A percentile compares a stretch with the other conserved stretches of the same genome.
phyloP scores from a whole-genome alignment of 2,888 invertebrate genomes.

The Protonemura montana region DNA sequence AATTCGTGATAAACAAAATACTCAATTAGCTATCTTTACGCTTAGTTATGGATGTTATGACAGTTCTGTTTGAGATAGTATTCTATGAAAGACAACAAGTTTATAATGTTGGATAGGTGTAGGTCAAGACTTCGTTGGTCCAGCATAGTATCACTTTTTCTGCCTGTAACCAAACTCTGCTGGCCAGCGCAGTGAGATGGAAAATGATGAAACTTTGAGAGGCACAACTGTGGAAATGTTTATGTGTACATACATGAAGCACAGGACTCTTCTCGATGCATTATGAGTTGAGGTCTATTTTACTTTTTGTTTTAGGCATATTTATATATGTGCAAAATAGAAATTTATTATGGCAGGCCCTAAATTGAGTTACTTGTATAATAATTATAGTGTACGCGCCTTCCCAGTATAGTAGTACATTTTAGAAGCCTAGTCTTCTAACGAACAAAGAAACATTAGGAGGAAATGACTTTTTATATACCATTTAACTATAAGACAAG shows the following conservation, averaged over 20 bases:
- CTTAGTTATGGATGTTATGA: not conserved
- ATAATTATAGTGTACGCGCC: conserved; percentile 8
- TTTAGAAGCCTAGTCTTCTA: not conserved
- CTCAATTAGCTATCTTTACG: not conserved
- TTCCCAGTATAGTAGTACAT: not conserved
- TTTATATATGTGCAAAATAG: not conserved
- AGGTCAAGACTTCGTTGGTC: not conserved
- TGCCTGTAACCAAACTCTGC: not conserved
- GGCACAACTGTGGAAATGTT: not conserved
- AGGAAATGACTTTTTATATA: conserved; percentile 24
- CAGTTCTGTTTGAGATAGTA: not conserved
- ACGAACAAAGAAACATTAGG: not conserved
- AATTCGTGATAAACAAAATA: not conserved
- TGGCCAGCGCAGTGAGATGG: not conserved
- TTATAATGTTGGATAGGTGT: not conserved
- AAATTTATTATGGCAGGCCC: not conserved
- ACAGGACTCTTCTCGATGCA: not conserved
- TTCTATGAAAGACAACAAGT: not conserved
- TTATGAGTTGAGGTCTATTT: not conserved
- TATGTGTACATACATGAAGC: not conserved
- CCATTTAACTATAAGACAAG: conserved; percentile 19
- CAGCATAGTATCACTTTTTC: not conserved
- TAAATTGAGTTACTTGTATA: not conserved
- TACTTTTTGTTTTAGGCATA: not conserved
- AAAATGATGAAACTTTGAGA: not conserved